Conservation (phyloP, 2,797 vertebrate genomes). For the Hozukius guyotensis region DNA sequence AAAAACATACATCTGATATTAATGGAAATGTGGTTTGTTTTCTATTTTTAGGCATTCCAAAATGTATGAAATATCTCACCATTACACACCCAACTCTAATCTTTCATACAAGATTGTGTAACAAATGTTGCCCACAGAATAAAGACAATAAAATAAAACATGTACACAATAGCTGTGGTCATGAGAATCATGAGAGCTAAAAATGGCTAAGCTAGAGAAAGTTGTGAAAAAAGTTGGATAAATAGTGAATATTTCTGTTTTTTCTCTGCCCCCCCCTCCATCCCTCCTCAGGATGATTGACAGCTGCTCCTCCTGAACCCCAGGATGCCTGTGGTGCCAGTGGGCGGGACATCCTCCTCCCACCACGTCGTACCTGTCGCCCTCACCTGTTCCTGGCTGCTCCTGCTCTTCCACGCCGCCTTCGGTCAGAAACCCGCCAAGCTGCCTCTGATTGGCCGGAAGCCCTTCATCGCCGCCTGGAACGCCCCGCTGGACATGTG, state of each 20-base stretch:
- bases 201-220: not conserved
- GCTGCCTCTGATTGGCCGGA: slow-evolving; percentile 81
- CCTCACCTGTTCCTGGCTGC: slow-evolving; percentile 76
- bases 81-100: no score
- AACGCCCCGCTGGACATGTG: slow-evolving; percentile 86
- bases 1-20: no score
- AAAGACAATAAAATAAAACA: not conserved
- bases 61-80: no score
- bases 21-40: no score
- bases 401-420: slow-evolving; percentile 72
- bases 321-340: slow-evolving; percentile 81
- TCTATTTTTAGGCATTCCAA: no score
- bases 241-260: not conserved
- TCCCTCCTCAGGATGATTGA: slow-evolving; percentile 76
- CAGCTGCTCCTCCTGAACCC: slow-evolving; percentile 61
- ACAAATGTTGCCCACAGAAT: no score
- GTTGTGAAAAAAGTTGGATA: not conserved
- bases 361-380: slow-evolving; percentile 69
- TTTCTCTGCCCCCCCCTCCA: not conserved
- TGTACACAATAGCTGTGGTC: not conserved
- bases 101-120: fast-evolving
- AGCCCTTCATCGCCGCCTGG: slow-evolving; percentile 86
- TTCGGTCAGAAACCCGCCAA: slow-evolving; percentile 82
- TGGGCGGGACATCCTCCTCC: slow-evolving; percentile 72
- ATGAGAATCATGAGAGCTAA: not conserved